phyloP scores from a whole-genome alignment of 1,140 invertebrate species.

The Aphidius gifuensis region DNA sequence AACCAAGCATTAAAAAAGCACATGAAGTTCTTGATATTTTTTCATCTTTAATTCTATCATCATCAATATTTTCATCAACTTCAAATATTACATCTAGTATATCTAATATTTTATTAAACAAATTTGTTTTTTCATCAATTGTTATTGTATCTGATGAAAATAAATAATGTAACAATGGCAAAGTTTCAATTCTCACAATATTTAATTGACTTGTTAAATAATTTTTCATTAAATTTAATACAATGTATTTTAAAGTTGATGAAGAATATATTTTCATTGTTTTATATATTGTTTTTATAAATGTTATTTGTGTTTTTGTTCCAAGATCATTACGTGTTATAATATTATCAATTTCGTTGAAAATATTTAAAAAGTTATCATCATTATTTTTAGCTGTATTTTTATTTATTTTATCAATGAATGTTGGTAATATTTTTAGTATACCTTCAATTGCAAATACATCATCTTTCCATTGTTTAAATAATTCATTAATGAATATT shows the following conservation, averaged over 20 bases:
- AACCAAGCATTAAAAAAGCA: constrained; percentile 43
- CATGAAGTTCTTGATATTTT: constrained; percentile 40
- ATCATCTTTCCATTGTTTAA: constrained; percentile 28
- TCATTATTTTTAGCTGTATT: neutral
- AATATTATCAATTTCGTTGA: constrained; percentile 12
- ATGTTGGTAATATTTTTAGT: constrained; percentile 33
- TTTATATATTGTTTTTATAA: constrained; percentile 42
- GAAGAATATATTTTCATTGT: constrained; percentile 34
- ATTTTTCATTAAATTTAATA: constrained; percentile 29
- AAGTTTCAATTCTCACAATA: constrained; percentile 44
- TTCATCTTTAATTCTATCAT: constrained; percentile 44
- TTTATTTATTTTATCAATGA: constrained; percentile 23
- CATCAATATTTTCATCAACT: constrained; percentile 8
- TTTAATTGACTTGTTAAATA: constrained; percentile 44
- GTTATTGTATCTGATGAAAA: constrained; percentile 32
- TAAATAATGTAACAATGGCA: constrained; percentile 41
- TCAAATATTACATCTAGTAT: constrained; percentile 8
- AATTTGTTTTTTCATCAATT: constrained; percentile 36
- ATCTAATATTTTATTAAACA: constrained; percentile 36
- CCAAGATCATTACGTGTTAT: constrained; percentile 35
- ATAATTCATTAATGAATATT: constrained; percentile 29
- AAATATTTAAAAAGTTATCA: neutral
- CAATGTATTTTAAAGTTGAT: constrained; percentile 15
- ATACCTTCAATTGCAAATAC: constrained; percentile 27
- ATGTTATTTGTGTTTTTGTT: constrained; percentile 33